Evolutionary conservation across 2,113 vertebrate species (phyloP).

Genomic region (Hippocampus mohnikei): DNA sequence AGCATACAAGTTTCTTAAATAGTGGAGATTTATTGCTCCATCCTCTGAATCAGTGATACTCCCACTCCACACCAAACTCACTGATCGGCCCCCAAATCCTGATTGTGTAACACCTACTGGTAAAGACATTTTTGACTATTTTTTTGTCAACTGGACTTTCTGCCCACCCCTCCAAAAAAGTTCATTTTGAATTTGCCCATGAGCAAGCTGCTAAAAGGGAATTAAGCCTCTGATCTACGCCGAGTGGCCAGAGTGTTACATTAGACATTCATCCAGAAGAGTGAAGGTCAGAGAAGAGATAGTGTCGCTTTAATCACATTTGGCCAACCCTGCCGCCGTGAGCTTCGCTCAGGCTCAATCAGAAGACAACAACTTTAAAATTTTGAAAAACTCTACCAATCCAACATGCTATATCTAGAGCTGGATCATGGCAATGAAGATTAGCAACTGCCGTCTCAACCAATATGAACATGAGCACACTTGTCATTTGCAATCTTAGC

Average conservation of each 20-base stretch:
- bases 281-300: slow-evolving; percentile 49
- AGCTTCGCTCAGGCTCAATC: not conserved
- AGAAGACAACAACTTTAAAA: not conserved
- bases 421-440: not conserved
- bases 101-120: too few species aligned
- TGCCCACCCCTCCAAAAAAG: slow-evolving; percentile 10
- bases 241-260: slow-evolving; percentile 71
- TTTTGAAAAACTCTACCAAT: not conserved
- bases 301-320: slow-evolving; percentile 65
- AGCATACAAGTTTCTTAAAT: too few species aligned
- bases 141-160: slow-evolving; percentile 14
- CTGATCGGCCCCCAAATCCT: too few species aligned
- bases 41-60: too few species aligned
- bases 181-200: slow-evolving; percentile 53
- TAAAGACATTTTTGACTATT: slow-evolving; percentile 13
- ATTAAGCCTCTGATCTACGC: slow-evolving; percentile 70
- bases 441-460: too few species aligned
- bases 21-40: too few species aligned
- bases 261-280: slow-evolving; percentile 74
- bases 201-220: slow-evolving; percentile 62
- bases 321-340: slow-evolving; percentile 10
- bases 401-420: not conserved
- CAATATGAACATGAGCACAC: not conserved
- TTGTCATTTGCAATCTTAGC: not conserved
- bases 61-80: too few species aligned